Evolutionary conservation across 2,797 vertebrate species (phyloP).

Genomic region (Acridotheres tristis): DNA sequence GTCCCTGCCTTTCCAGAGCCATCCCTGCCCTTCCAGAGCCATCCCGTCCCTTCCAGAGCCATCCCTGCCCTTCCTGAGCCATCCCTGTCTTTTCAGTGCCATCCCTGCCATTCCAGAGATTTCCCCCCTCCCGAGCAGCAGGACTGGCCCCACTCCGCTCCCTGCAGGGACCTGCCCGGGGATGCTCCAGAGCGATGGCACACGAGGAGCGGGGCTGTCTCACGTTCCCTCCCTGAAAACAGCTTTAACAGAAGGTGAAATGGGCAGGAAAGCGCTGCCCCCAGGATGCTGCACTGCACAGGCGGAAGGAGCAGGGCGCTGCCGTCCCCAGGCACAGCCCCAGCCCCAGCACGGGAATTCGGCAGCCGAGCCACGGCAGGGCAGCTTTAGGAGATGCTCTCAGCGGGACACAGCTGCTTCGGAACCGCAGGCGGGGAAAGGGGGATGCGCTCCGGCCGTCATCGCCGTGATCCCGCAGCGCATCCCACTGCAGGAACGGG

Average conservation of each 20-base stretch:
- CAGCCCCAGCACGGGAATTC: neutral
- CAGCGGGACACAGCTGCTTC: neutral
- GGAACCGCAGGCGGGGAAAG: neutral
- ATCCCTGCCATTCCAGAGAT: neutral
- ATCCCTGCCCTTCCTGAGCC: too few relatives aligned
- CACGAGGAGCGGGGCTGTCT: too few relatives aligned
- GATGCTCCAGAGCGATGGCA: fast-evolving
- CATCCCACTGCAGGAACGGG: too few relatives aligned
- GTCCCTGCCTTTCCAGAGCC: too few relatives aligned
- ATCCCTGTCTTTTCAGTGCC: too few relatives aligned
- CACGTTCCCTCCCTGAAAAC: too few relatives aligned
- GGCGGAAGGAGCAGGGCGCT: neutral
- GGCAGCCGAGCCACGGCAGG: neutral
- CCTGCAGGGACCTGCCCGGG: neutral
- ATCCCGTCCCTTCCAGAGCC: too few relatives aligned
- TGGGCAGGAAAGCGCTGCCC: neutral
- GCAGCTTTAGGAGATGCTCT: fast-evolving
- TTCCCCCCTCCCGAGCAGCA: neutral
- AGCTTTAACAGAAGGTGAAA: neutral
- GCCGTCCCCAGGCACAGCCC: neutral
- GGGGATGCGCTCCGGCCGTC: neutral
- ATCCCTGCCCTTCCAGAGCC: too few relatives aligned
- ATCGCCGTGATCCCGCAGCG: neutral
- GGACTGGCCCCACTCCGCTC: neutral
- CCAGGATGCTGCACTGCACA: neutral